phyloP scores from a whole-genome alignment of 2,797 vertebrate species.

The Mareca strepera region DNA sequence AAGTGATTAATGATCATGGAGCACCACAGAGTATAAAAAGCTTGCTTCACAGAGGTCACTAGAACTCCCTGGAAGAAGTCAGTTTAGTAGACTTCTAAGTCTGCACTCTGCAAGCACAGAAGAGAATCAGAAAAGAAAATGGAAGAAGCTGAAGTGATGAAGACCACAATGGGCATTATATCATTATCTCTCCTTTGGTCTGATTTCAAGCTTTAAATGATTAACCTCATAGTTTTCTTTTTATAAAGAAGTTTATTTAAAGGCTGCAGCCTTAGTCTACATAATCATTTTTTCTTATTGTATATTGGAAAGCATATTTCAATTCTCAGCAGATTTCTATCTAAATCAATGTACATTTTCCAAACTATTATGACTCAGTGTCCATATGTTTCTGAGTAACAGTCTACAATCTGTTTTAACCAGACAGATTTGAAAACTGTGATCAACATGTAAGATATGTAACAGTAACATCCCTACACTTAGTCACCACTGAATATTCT shows the following conservation, averaged over 20 bases:
- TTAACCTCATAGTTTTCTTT: background rate
- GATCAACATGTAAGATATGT: background rate
- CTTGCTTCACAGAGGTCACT: background rate
- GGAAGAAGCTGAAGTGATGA: background rate
- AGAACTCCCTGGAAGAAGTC: background rate
- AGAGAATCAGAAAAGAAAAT: background rate
- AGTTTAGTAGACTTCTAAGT: background rate
- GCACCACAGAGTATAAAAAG: background rate
- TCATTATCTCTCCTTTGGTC: background rate
- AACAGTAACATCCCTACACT: background rate
- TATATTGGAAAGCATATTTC: background rate
- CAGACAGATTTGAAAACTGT: background rate
- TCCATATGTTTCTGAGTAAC: background rate
- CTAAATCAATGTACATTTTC: background rate
- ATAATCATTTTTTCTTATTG: background rate
- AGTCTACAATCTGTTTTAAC: background rate
- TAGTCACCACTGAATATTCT: background rate
- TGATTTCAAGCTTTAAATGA: background rate
- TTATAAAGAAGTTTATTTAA: background rate
- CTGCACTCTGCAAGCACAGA: background rate
- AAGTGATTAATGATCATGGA: background rate
- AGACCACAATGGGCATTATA: background rate
- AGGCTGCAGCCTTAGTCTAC: background rate
- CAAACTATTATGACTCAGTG: background rate
- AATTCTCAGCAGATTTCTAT: background rate